Base-by-base conservation (phyloP, 1,140 invertebrate genomes). In the Neodiprion pinetum region DNA sequence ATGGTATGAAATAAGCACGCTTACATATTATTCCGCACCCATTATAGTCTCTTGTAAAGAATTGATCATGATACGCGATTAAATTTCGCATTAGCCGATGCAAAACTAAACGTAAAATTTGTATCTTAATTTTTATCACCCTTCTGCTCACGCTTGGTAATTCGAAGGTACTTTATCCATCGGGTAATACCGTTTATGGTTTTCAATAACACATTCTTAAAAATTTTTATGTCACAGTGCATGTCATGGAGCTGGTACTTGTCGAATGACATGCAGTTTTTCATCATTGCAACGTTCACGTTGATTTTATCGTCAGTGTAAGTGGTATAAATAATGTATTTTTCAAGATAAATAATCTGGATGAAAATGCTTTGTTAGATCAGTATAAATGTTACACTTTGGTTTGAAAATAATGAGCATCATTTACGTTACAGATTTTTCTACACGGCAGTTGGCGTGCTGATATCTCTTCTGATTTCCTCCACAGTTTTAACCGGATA, bases 171-270 rank as follows among this genome's bases (percentile, higher is more conserved):
- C 17, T 74, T 40, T 40, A 40, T 40, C 4, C 0, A 5, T 40
- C 28, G 14, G 28, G 28, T 40, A 40, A 40, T 40, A 40, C 28
- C 1, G 5, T 3, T 40, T 40, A 40, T 40, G 28, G 28, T 40
- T 40, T 40, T 17, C 49, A 10, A 47, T 14, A 14, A 47, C 40
- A 23, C 11, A 23, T 69, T 69, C 3, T 69, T 69, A 7, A 14
- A 61, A 49, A 49, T 40, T 74, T 28, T 2, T 71, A 69, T 71
- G 53, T 82, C 72, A 40, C 77, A 93, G 92, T 96, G 95, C 79
- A 89, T 95, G 86, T 91, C 91, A 7, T 95, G 94, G 93, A 92
- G 93, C 28, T 96, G 95, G 95, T 96, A 95, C 79, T 80, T 96
- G 67, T 92, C 95, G 14, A 92, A 92, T 73, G 95, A 96, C 82